Conservation (phyloP, 2,888 invertebrate genomes). For the Caenorhabditis sp. region DNA sequence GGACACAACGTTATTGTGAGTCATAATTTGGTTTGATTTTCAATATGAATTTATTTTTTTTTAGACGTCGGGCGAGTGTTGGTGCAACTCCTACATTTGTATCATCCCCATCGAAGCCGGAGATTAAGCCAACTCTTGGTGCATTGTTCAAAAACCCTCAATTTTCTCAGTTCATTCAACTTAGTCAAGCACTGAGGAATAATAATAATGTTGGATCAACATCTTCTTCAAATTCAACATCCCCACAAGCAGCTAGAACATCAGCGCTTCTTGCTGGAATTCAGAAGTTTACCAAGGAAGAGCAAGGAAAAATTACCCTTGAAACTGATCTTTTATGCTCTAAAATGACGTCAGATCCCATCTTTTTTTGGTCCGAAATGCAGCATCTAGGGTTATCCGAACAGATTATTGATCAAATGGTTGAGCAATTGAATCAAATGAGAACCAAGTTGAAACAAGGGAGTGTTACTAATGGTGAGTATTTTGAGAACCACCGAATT, state of each 20-base stretch:
- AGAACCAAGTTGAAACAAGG: conserved; percentile 17
- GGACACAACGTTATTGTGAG: background rate
- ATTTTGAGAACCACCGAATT: background rate
- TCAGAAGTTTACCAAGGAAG: conserved; percentile 14
- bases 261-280: background rate
- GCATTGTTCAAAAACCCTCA: conserved; percentile 45
- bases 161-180: conserved; percentile 46
- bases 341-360: conserved; percentile 38
- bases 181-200: conserved; percentile 45
- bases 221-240: background rate
- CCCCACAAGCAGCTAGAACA: background rate
- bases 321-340: conserved; percentile 1
- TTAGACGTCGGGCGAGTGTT: background rate
- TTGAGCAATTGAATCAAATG: conserved; percentile 14
- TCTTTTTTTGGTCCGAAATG: conserved; percentile 61
- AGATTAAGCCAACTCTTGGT: conserved; percentile 9
- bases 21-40: background rate
- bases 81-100: background rate
- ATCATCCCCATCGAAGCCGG: background rate
- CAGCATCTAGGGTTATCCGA: conserved; percentile 59
- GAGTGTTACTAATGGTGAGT: conserved; percentile 2
- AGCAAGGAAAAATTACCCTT: conserved; percentile 30
- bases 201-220: conserved; percentile 25
- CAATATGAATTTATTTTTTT: background rate
- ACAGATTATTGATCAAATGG: conserved; percentile 54